Evolutionary conservation across 1,140 invertebrate genomes (phyloP), one percentile per base, ranked within the genome.

Genomic region (Ceratina japonica): DNA sequence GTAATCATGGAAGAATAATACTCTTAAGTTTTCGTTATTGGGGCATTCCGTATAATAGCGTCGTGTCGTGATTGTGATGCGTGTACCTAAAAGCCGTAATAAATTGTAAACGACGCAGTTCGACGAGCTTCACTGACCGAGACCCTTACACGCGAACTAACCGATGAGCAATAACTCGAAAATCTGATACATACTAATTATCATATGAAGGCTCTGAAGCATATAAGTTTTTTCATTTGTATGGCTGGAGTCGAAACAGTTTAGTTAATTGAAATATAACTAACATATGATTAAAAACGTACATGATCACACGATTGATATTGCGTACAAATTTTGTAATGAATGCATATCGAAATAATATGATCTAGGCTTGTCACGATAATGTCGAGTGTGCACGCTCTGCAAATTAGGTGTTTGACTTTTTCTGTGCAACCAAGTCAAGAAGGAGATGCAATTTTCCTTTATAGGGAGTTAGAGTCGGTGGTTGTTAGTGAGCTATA

Each of bases 401-500:
- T 44, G 37, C 37, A 44, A 44, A 44, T 44, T 44, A 44, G 37
- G 37, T 44, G 37, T 44, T 44, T 44, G 37, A 44, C 10, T 22
- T 51, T 64, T 24, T 51, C 1, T 49, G 18, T 8, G 18, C 8
- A 12, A 51, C 65, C 18, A 8, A 61, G 22, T 68, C 8, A 51
- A 31, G 54, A 61, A 24, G 59, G 56, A 69, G 37, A 61, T 76
- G 65, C 66, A 62, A 51, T 77, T 64, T 72, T 72, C 59, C 44
- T 56, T 44, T 54, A 63, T 58, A 71, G 58, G 68, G 66, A 77
- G 69, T 65, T 79, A 72, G 51, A 64, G 61, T 12, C 61, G 12
- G 77, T 66, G 69, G 63, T 78, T 77, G 79, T 80, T 81, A 81
- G 80, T 75, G 66, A 82, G 75, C 69, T 70, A 83, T 82, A 80